Conservation (phyloP, 2,888 invertebrate genomes). For the Malthinus seriepunctatus region DNA sequence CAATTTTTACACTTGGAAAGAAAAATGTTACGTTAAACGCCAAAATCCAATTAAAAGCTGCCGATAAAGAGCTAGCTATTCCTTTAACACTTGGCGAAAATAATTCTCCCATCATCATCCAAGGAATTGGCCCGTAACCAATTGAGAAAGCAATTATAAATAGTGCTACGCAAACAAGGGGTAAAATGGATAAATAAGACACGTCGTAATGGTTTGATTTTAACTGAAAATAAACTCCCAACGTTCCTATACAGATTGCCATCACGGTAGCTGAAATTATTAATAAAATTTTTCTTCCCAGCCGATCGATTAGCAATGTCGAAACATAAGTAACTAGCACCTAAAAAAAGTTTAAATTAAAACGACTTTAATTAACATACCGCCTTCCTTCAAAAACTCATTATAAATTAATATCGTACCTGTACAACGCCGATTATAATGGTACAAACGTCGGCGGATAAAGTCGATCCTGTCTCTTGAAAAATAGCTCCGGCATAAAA, state of each 20-base stretch:
- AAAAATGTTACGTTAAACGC: slow-evolving; percentile 67
- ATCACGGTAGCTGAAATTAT: slow-evolving; percentile 63
- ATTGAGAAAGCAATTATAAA: slow-evolving; percentile 59
- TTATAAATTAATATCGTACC: slow-evolving; percentile 31
- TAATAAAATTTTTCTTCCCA: slow-evolving; percentile 65
- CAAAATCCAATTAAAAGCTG: slow-evolving; percentile 70
- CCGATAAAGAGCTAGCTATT: slow-evolving; percentile 68
- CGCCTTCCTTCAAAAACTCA: too few species aligned
- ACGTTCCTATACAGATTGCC: slow-evolving; percentile 57
- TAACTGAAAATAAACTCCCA: slow-evolving; percentile 53
- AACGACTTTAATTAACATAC: too few species aligned
- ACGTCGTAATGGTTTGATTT: slow-evolving; percentile 32
- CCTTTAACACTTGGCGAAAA: slow-evolving; percentile 66
- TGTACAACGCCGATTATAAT: slow-evolving; percentile 55
- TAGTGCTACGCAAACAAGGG: slow-evolving; percentile 37
- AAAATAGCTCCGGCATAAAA: slow-evolving; percentile 50
- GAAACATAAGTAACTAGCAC: slow-evolving; percentile 63
- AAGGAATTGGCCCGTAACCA: slow-evolving; percentile 74
- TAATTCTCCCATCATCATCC: slow-evolving; percentile 71
- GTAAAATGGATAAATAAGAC: slow-evolving; percentile 38
- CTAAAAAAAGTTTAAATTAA: slow-evolving; percentile 39
- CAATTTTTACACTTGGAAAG: slow-evolving; percentile 63
- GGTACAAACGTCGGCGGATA: slow-evolving; percentile 47
- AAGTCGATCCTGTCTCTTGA: slow-evolving; percentile 41
- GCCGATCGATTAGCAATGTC: slow-evolving; percentile 62